Percentiles rank a stretch among this genome's conserved stretches.
Evolutionary conservation across 2,797 vertebrate genomes (phyloP).

Genomic region (Iguana delicatissima): DNA sequence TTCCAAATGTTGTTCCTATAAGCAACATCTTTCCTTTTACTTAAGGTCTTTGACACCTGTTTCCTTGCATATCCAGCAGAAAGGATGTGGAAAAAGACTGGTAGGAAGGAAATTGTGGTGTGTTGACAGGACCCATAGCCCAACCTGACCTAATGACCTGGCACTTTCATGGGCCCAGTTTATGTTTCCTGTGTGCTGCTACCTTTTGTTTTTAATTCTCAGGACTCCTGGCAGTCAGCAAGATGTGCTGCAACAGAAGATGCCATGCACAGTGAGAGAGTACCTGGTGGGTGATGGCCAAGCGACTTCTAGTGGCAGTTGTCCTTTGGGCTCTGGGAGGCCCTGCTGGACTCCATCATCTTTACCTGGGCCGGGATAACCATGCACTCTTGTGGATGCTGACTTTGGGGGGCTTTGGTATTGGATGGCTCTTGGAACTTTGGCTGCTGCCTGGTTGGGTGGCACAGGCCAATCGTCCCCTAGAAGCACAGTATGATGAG

Average conservation of each 20-base stretch:
- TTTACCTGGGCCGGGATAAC: slow-evolving; percentile 91
- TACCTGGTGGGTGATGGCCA: slow-evolving; percentile 72
- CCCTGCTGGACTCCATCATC: slow-evolving; percentile 89
- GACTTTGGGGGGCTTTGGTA: slow-evolving; percentile 89
- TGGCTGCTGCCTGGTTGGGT: slow-evolving; percentile 89
- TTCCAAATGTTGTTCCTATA: too few relatives aligned
- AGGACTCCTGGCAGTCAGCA: slow-evolving; percentile 13
- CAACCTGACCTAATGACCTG: not conserved
- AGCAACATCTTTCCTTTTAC: too few relatives aligned
- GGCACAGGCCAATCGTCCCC: slow-evolving; percentile 80
- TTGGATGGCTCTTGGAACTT: slow-evolving; percentile 86
- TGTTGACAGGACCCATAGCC: not conserved
- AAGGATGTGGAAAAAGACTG: too few relatives aligned
- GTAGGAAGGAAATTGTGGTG: not conserved
- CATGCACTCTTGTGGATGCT: slow-evolving; percentile 94
- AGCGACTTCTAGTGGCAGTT: slow-evolving; percentile 84
- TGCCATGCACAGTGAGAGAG: not conserved
- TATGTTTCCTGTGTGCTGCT: not conserved
- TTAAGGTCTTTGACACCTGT: too few relatives aligned
- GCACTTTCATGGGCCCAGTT: not conserved
- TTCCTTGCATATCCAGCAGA: too few relatives aligned
- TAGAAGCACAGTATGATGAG: not conserved
- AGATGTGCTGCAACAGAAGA: not conserved
- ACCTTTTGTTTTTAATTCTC: slow-evolving; percentile 5
- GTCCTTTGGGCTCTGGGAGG: slow-evolving; percentile 84